Evolutionary conservation across 2,888 invertebrate species (phyloP), one percentile per base, ranked within the genome.

Genomic region (Hybos culiciformis): DNA sequence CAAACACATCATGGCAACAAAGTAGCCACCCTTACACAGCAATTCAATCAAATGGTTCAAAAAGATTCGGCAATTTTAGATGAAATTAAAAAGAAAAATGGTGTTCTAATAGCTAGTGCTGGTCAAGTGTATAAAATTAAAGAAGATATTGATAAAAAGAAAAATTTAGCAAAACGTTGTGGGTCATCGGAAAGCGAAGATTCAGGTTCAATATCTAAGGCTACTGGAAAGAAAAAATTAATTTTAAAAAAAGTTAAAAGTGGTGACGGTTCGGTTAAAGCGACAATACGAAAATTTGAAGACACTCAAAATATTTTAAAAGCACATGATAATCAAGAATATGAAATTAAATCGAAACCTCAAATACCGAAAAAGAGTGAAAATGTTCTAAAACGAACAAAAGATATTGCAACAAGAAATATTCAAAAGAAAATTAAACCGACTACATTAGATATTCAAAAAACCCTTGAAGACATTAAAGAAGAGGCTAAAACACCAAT

Each of bases 21-120:
- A 59, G 82, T 82, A 26, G 76, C 80, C 37, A 75, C 77, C 57
- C 60, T 82, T 45, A 77, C 81, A 2, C 74, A 75, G 49, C 80
- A 80, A 56, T 82, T 80, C 54, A 80, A 82, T 56, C 74, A 77
- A 57, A 67, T 79, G 54, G 71, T 75, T 48, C 63, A 66, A 42
- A 61, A 63, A 47, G 66, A 66, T 47, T 55, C 56, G 11, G 56
- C 57, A 5, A 55, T 71, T 7, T 57, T 71, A 32, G 72, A 72
- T 49, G 73, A 74, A 55, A 69, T 73, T 5, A 75, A 74, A 59
- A 66, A 75, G 41, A 74, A 72, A 53, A 70, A 56, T 60, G 73
- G 68, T 59, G 72, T 71, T 33, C 51, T 69, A 46, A 51, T 58
- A 57, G 56, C 58, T 51, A 66, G 61, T 51, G 68, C 61, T 40